Evolutionary conservation across 2,888 invertebrate species (phyloP).

Genomic region (Maniola hyperantus): DNA sequence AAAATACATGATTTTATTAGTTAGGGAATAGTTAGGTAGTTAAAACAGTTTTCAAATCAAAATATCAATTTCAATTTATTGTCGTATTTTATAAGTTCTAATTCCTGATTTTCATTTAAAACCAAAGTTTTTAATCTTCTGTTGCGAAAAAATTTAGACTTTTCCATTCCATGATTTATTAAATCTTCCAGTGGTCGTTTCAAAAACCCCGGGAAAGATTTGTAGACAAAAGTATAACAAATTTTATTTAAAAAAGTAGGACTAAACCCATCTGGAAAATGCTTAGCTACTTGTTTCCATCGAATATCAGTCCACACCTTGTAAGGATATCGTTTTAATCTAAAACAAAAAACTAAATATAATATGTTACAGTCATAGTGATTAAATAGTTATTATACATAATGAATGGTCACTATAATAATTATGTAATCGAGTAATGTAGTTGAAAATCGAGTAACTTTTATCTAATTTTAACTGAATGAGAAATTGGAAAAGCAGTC

Average conservation of each 20-base stretch:
- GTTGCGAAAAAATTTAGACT: slow-evolving; percentile 43
- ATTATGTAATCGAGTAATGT: too few relatives aligned
- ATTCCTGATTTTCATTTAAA: slow-evolving; percentile 51
- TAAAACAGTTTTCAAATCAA: background rate
- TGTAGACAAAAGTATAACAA: slow-evolving; percentile 40
- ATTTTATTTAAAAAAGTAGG: slow-evolving; percentile 54
- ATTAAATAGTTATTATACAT: too few relatives aligned
- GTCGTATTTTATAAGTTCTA: slow-evolving; percentile 48
- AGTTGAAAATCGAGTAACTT: too few relatives aligned
- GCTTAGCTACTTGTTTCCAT: slow-evolving; percentile 60
- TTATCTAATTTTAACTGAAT: too few relatives aligned
- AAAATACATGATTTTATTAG: too few relatives aligned
- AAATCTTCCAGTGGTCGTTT: slow-evolving; percentile 53
- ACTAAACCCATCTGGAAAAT: slow-evolving; percentile 66
- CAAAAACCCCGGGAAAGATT: slow-evolving; percentile 44
- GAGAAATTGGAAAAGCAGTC: too few relatives aligned
- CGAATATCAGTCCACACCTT: slow-evolving; percentile 67
- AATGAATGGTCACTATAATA: too few relatives aligned
- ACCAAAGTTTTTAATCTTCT: slow-evolving; percentile 57
- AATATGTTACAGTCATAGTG: too few relatives aligned
- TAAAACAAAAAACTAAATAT: too few relatives aligned
- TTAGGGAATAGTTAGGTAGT: too few relatives aligned
- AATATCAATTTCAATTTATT: slow-evolving; percentile 23
- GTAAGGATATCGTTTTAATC: slow-evolving; percentile 54
- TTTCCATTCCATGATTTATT: slow-evolving; percentile 48